Percentiles rank a stretch among this genome's conserved stretches.
Evolutionary conservation across 2,888 invertebrate species (phyloP).

Genomic region (Nephrocerus scutellatus): DNA sequence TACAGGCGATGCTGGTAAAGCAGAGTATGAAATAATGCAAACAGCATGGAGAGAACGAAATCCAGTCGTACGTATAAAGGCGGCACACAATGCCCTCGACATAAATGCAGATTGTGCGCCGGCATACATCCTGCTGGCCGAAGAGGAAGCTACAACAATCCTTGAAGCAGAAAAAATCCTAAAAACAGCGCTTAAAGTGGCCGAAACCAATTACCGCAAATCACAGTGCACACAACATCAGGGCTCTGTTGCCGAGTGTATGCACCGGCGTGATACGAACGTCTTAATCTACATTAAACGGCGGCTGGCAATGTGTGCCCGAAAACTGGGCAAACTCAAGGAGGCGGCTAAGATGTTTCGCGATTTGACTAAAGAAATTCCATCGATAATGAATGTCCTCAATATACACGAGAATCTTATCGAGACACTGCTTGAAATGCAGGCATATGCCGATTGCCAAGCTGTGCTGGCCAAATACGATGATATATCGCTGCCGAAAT

Average conservation of each 20-base stretch:
- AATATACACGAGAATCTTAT: constrained; percentile 95
- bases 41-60: constrained; percentile 94
- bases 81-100: constrained; percentile 82
- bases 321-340: constrained; percentile 86
- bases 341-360: constrained; percentile 96
- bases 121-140: constrained; percentile 89
- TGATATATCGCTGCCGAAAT: constrained; percentile 89
- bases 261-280: constrained; percentile 83
- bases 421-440: constrained; percentile 90
- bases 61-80: constrained; percentile 81
- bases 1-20: constrained; percentile 66
- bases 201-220: constrained; percentile 70
- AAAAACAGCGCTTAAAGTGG: constrained; percentile 75
- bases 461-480: constrained; percentile 85
- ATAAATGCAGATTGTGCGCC: constrained; percentile 88
- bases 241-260: constrained; percentile 63
- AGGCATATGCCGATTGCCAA: constrained; percentile 94
- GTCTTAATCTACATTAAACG: constrained; percentile 91
- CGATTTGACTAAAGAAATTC: constrained; percentile 92
- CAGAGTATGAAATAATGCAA: constrained; percentile 91
- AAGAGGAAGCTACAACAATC: constrained; percentile 93
- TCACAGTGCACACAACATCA: constrained; percentile 77
- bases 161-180: constrained; percentile 77
- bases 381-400: constrained; percentile 87
- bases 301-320: constrained; percentile 93